Conservation (phyloP, 2,797 vertebrate genomes). For the Tragelaphus eurycerus region DNA sequence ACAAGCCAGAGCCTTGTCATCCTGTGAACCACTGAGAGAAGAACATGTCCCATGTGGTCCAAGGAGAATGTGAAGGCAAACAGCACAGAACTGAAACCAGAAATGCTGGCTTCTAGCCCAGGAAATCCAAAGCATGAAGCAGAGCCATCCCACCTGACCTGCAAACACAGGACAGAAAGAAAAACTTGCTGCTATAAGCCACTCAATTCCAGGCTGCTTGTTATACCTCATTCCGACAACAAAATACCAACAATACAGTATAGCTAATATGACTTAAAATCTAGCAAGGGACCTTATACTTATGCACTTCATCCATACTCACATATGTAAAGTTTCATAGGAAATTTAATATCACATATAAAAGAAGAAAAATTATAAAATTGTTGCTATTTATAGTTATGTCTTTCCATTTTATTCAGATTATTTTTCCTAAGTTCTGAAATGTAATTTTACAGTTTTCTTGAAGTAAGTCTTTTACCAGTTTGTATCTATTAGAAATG, state of each 20-base stretch:
- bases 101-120: neutral
- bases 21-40: neutral
- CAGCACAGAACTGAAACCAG: neutral
- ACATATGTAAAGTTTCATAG: neutral
- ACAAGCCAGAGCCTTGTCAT: neutral
- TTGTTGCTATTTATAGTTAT: neutral
- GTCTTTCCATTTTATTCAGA: neutral
- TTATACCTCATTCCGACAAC: neutral
- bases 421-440: neutral
- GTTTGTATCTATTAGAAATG: neutral
- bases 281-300: neutral
- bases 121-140: neutral
- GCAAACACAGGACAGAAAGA: neutral
- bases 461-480: neutral
- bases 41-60: neutral
- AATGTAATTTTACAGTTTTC: slow-evolving; percentile 7
- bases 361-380: neutral
- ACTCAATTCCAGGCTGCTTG: neutral
- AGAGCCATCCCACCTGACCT: neutral
- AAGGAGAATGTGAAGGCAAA: neutral
- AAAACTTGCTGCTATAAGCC: neutral
- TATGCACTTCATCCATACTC: neutral
- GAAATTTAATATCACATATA: slow-evolving; percentile 13
- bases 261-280: neutral
- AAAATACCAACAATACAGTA: neutral